phyloP scores from a whole-genome alignment of 2,888 invertebrate genomes.

The Diaprepes abbreviatus region DNA sequence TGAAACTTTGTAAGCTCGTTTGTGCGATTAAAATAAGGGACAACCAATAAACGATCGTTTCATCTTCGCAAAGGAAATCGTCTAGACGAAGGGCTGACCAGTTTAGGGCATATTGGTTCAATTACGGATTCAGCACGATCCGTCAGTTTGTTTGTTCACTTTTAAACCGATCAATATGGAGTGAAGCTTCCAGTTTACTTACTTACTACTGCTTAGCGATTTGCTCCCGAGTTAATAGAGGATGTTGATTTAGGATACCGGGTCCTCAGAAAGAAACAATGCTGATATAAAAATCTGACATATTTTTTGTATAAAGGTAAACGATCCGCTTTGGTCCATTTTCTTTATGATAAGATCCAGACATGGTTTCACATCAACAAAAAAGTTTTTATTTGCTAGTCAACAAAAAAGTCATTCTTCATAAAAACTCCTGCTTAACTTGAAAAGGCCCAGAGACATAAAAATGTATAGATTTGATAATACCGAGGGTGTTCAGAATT shows the following conservation, averaged over 20 bases:
- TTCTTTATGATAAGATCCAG: too few species aligned
- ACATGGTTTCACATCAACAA: too few species aligned
- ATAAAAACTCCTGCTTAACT: too few species aligned
- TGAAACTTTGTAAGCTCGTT: constrained; percentile 21
- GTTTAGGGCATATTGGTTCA: constrained; percentile 29
- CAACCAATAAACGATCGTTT: constrained; percentile 10
- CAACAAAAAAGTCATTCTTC: too few species aligned
- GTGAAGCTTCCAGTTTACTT: background rate
- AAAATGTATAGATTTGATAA: too few species aligned
- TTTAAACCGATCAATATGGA: constrained; percentile 4
- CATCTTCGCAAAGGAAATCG: constrained; percentile 21
- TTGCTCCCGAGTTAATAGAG: background rate
- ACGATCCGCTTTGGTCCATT: too few species aligned
- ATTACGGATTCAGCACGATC: constrained; percentile 26
- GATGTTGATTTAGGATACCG: background rate
- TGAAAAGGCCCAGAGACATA: too few species aligned
- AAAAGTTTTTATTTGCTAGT: too few species aligned
- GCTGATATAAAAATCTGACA: too few species aligned
- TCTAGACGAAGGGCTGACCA: constrained; percentile 18
- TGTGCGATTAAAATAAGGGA: constrained; percentile 24
- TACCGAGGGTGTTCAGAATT: too few species aligned
- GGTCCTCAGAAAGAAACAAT: too few species aligned
- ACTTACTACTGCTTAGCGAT: background rate
- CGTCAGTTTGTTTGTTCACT: constrained; percentile 20
- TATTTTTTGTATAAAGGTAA: too few species aligned